Percentiles rank a stretch among this genome's conserved stretches.
phyloP scores from a whole-genome alignment of 1,140 invertebrate genomes.

The Trissolcus basalis region DNA sequence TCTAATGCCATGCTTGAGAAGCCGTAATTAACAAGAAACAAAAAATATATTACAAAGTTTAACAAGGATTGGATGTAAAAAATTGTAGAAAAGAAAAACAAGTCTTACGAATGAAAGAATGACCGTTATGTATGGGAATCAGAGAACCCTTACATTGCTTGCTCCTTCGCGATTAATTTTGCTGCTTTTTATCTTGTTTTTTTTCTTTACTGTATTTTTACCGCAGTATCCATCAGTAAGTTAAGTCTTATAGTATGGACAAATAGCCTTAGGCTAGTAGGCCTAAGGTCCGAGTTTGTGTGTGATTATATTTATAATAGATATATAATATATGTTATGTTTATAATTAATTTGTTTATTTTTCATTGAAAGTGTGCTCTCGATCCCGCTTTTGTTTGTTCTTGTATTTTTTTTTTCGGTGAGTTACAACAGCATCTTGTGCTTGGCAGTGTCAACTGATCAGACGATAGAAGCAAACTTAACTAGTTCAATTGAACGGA shows the following conservation, averaged over 20 bases:
- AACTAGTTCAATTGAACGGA: slow-evolving; percentile 10
- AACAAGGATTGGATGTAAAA: too few relatives aligned
- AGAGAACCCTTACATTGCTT: slow-evolving; percentile 69
- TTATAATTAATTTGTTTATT: slow-evolving; percentile 42
- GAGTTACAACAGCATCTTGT: slow-evolving; percentile 56
- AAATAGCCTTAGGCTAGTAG: slow-evolving; percentile 73
- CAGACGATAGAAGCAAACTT: not conserved
- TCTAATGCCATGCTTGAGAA: too few relatives aligned
- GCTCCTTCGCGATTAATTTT: slow-evolving; percentile 70
- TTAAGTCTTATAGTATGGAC: slow-evolving; percentile 77
- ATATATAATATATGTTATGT: slow-evolving; percentile 33
- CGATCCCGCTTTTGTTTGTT: slow-evolving; percentile 36
- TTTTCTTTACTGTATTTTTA: slow-evolving; percentile 53
- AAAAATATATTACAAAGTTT: too few relatives aligned
- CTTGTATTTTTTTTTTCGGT: slow-evolving; percentile 17
- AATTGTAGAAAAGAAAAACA: slow-evolving; percentile 46
- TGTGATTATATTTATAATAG: slow-evolving; percentile 53
- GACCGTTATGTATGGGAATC: slow-evolving; percentile 70
- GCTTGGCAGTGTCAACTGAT: slow-evolving; percentile 55
- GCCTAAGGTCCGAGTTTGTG: slow-evolving; percentile 68
- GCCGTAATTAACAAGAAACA: too few relatives aligned
- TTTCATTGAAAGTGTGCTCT: slow-evolving; percentile 56
- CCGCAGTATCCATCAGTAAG: slow-evolving; percentile 72
- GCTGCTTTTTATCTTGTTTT: slow-evolving; percentile 34
- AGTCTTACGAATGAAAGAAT: too few relatives aligned